phyloP scores from a whole-genome alignment of 2,797 vertebrate species.

The Sparidentex hasta region DNA sequence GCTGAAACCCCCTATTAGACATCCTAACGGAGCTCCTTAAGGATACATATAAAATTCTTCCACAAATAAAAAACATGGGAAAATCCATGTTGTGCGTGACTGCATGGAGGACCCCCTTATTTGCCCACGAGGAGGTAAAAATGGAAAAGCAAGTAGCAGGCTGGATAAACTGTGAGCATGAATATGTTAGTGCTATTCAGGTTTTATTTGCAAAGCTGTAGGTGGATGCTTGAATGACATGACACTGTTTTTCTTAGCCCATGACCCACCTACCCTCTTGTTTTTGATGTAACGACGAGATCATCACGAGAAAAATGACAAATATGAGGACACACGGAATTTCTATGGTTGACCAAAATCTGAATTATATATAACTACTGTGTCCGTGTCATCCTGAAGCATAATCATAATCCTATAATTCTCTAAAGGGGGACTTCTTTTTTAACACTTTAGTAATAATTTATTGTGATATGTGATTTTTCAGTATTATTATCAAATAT shows the following conservation, averaged over 20 bases:
- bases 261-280: conserved; percentile 56
- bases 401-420: not conserved
- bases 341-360: conserved; percentile 18
- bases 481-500: not conserved
- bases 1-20: conserved; percentile 50
- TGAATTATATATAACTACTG: not conserved
- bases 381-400: not conserved
- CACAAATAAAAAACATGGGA: conserved; percentile 80
- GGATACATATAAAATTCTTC: conserved; percentile 75
- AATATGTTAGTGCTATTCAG: conserved; percentile 71
- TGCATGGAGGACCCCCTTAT: conserved; percentile 63
- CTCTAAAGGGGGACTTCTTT: not conserved
- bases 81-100: conserved; percentile 70
- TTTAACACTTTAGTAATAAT: not conserved
- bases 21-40: conserved; percentile 57
- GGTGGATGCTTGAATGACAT: conserved; percentile 77
- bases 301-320: conserved; percentile 36
- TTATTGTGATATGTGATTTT: not conserved
- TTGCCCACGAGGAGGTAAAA: conserved; percentile 74
- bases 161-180: conserved; percentile 71
- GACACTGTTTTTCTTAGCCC: conserved; percentile 68
- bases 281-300: conserved; percentile 56
- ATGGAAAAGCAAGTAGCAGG: conserved; percentile 76
- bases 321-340: conserved; percentile 23
- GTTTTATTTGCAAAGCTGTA: conserved; percentile 80